phyloP scores from a whole-genome alignment of 2,888 invertebrate species.

The Embidobia sp. region DNA sequence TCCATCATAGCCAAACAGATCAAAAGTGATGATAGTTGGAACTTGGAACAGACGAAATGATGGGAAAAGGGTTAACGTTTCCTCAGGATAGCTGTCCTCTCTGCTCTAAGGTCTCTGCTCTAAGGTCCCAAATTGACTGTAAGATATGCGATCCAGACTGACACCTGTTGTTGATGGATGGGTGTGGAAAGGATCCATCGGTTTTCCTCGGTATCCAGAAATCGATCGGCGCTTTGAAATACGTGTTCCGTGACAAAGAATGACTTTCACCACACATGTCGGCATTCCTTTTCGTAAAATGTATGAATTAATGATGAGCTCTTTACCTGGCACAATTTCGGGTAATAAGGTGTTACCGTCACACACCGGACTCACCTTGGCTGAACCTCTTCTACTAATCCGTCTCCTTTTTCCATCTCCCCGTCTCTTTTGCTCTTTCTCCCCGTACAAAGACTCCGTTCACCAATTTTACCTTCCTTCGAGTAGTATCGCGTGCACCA shows the following conservation, averaged over 20 bases:
- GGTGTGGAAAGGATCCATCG: no score
- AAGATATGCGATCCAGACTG: not conserved
- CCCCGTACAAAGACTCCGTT: conserved; percentile 60
- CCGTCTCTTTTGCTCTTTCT: conserved; percentile 51
- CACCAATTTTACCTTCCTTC: conserved; percentile 59
- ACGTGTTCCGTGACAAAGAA: conserved; percentile 14
- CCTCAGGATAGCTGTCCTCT: no score
- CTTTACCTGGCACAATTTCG: conserved; percentile 49
- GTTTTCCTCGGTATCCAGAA: no score
- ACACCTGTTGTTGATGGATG: conserved; percentile 12
- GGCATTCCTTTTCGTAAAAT: conserved; percentile 37
- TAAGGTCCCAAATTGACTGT: no score
- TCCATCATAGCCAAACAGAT: no score
- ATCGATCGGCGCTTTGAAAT: no score
- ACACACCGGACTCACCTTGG: conserved; percentile 44
- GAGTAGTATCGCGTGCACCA: conserved; percentile 63
- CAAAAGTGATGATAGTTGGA: no score
- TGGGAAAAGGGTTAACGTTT: no score
- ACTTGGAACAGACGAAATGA: no score
- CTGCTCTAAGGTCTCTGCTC: no score
- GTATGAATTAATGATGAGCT: conserved; percentile 47
- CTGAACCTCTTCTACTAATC: conserved; percentile 22
- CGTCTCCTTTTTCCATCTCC: conserved; percentile 26
- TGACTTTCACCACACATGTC: conserved; percentile 41
- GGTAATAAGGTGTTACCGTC: conserved; percentile 47